Evolutionary conservation across 1,140 invertebrate genomes (phyloP).

Genomic region (Drosophila simulans): DNA sequence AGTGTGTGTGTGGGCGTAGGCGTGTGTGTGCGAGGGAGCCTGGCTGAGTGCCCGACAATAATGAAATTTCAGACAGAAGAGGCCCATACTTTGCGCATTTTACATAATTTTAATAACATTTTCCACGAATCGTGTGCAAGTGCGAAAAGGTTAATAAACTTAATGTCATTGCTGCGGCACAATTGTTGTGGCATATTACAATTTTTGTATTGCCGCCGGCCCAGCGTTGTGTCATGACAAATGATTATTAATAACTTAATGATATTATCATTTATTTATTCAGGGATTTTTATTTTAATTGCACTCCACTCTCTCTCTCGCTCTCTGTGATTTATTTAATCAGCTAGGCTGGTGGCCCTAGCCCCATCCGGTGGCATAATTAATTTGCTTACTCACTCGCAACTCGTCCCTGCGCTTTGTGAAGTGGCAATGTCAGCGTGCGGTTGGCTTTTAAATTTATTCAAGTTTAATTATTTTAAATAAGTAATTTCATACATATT

Average conservation of each 20-base stretch:
- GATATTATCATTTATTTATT: conserved; percentile 78
- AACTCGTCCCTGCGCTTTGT: conserved; percentile 1
- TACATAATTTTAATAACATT: conserved; percentile 59
- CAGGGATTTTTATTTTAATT: conserved; percentile 50
- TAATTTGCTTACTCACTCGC: conserved; percentile 44
- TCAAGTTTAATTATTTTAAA: conserved; percentile 48
- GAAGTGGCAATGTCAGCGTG: conserved; percentile 34
- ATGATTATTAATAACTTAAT: conserved; percentile 81
- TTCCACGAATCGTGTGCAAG: conserved; percentile 55
- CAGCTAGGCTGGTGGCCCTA: conserved; percentile 6
- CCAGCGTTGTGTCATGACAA: conserved; percentile 51
- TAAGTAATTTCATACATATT: conserved; percentile 50
- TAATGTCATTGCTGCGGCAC: conserved; percentile 60
- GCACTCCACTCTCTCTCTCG: neutral
- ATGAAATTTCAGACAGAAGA: conserved; percentile 37
- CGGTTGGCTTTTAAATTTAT: conserved; percentile 34
- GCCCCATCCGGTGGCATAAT: conserved; percentile 40
- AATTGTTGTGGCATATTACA: conserved; percentile 38
- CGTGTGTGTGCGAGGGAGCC: conserved; percentile 1
- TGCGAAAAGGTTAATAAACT: conserved; percentile 77
- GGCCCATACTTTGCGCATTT: conserved; percentile 25
- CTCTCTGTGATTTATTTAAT: conserved; percentile 48
- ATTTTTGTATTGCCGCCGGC: conserved; percentile 19
- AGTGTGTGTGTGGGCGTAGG: neutral
- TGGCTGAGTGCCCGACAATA: conserved; percentile 29